Percentiles rank a stretch among this genome's conserved stretches.
Conservation (phyloP, 2,888 invertebrate species). For the Pyrocoelia pectoralis region DNA sequence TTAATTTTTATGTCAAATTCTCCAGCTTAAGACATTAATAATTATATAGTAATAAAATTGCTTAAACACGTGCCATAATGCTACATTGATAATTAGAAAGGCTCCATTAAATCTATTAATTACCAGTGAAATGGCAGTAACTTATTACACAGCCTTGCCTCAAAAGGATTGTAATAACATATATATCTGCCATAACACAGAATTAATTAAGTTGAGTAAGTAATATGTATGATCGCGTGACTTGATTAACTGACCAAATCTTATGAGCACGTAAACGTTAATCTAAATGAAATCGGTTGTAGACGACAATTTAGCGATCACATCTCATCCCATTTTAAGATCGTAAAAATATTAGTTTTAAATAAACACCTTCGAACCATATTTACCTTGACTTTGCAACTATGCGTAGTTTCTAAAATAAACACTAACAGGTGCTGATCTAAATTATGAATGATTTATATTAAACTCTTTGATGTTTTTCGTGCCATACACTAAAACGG, state of each 20-base stretch:
- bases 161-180: neutral
- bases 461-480: too few relatives aligned
- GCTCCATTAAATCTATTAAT: too few relatives aligned
- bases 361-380: neutral
- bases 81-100: too few relatives aligned
- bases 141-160: too few relatives aligned
- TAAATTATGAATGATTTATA: neutral
- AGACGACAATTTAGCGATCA: constrained; percentile 3
- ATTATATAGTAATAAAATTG: too few relatives aligned
- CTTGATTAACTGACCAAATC: constrained; percentile 5
- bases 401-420: neutral
- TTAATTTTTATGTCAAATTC: too few relatives aligned
- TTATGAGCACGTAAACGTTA: constrained; percentile 3
- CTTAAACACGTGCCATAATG: too few relatives aligned
- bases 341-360: neutral
- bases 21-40: too few relatives aligned
- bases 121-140: too few relatives aligned
- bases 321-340: neutral
- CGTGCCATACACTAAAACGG: too few relatives aligned
- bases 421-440: neutral
- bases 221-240: constrained; percentile 7
- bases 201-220: neutral
- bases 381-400: neutral
- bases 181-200: neutral
- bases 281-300: neutral